A percentile compares a stretch with the other conserved stretches of the same genome.
Evolutionary conservation across 1,140 invertebrate genomes (phyloP).

Genomic region (Amyelois transitella): DNA sequence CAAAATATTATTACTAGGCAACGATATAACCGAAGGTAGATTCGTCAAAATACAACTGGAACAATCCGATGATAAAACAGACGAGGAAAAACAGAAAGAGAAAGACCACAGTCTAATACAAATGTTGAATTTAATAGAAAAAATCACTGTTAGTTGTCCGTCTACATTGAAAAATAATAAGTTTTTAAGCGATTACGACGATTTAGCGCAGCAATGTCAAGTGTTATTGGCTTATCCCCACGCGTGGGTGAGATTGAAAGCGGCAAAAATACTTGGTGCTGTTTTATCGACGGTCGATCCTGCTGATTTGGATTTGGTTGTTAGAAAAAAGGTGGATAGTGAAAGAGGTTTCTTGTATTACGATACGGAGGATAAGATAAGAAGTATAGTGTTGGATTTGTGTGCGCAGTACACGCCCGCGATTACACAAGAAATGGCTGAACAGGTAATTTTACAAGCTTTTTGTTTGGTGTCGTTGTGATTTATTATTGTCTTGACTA

Average conservation of each 20-base stretch:
- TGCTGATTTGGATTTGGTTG: constrained; percentile 74
- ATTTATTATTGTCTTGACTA: too few species aligned
- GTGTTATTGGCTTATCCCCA: constrained; percentile 77
- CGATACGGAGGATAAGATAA: constrained; percentile 76
- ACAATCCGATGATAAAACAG: constrained; percentile 39
- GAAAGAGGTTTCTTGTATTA: constrained; percentile 78
- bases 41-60: constrained; percentile 59
- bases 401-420: constrained; percentile 82
- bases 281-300: constrained; percentile 79
- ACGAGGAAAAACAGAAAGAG: constrained; percentile 68
- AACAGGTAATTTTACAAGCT: constrained; percentile 78
- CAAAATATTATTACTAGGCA: constrained; percentile 52
- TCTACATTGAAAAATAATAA: constrained; percentile 57
- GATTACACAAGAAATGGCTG: constrained; percentile 77
- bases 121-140: constrained; percentile 73
- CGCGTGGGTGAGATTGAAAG: constrained; percentile 82
- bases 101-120: constrained; percentile 76
- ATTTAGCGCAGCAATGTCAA: constrained; percentile 84
- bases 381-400: constrained; percentile 82
- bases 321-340: constrained; percentile 58
- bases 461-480: constrained; percentile 34
- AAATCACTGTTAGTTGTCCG: constrained; percentile 70
- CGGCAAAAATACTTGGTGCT: constrained; percentile 83
- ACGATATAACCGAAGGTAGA: constrained; percentile 61
- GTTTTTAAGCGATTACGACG: constrained; percentile 63